phyloP scores from a whole-genome alignment of 2,797 vertebrate genomes.

The Platalea minor region DNA sequence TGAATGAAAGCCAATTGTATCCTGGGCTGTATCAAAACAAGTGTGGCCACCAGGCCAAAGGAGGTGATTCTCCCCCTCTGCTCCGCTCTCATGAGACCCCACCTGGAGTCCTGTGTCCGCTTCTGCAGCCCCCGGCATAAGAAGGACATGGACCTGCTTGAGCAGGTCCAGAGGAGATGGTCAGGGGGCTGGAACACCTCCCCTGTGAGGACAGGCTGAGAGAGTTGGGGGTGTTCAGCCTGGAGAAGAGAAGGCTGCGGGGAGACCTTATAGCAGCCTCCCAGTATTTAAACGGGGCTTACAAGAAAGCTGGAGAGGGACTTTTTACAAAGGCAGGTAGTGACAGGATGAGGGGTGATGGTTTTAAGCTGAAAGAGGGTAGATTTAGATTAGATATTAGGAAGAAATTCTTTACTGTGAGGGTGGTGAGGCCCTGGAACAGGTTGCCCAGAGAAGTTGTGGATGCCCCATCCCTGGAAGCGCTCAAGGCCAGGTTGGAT shows the following conservation, averaged over 20 bases:
- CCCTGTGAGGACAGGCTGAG: background rate
- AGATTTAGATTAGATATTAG: background rate
- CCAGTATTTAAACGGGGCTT: background rate
- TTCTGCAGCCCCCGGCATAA: rapidly evolving
- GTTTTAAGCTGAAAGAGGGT: background rate
- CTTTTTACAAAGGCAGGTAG: background rate
- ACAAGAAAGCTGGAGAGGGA: background rate
- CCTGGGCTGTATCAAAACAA: background rate
- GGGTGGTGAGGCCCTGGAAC: background rate
- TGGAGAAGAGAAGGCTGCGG: background rate
- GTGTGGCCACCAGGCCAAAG: background rate
- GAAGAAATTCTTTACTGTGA: background rate
- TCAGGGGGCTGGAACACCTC: background rate
- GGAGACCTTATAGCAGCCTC: background rate
- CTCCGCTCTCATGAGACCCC: background rate
- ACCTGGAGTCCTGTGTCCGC: rapidly evolving
- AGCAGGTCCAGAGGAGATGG: background rate
- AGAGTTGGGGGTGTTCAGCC: background rate
- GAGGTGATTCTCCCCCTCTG: background rate
- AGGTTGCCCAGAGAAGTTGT: background rate
- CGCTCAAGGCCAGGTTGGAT: background rate
- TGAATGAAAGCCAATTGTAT: background rate
- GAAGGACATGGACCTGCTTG: background rate
- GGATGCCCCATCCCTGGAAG: background rate
- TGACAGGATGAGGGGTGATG: background rate